These are phyloP conservation scores for Apoda limacodes DNA, from an alignment of 2,888 invertebrate species.

Conservation along the genomic window DNA sequence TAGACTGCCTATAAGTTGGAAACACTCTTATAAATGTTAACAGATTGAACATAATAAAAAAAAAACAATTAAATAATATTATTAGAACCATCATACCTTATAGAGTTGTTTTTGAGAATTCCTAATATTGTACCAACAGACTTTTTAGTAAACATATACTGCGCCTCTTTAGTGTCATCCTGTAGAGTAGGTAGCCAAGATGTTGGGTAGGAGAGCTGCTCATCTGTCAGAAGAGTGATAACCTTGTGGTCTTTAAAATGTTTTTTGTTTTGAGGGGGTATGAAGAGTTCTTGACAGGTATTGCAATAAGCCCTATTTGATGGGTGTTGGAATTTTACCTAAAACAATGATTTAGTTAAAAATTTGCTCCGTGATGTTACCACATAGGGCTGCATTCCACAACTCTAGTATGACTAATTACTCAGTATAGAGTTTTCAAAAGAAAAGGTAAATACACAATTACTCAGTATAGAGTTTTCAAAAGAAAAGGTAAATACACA, in stretches of 20 bases:
- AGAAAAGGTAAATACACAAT: too few species aligned
- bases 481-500: too few species aligned
- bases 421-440: too few species aligned
- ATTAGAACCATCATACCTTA: slow-evolving; percentile 67
- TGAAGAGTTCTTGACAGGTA: slow-evolving; percentile 70
- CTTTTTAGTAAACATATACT: slow-evolving; percentile 84
- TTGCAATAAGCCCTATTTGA: slow-evolving; percentile 73
- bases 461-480: too few species aligned
- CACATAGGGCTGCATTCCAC: too few species aligned
- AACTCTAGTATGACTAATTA: too few species aligned
- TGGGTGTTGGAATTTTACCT: slow-evolving; percentile 52
- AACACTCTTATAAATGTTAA: too few species aligned
- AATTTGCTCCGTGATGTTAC: too few species aligned
- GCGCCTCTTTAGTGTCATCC: slow-evolving; percentile 86
- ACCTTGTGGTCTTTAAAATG: slow-evolving; percentile 72
- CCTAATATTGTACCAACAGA: slow-evolving; percentile 74
- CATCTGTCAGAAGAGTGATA: slow-evolving; percentile 61
- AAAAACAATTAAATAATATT: background rate
- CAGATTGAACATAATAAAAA: too few species aligned
- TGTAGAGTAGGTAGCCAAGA: slow-evolving; percentile 76
- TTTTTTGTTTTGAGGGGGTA: slow-evolving; percentile 36
- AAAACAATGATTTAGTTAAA: too few species aligned
- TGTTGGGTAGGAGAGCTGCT: slow-evolving; percentile 73
- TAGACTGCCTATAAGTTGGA: too few species aligned
- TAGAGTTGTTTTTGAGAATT: slow-evolving; percentile 70